Evolutionary conservation across 2,888 invertebrate species (phyloP), one percentile per base, ranked within the genome.

Genomic region (Brachypalpus laphriformis): DNA sequence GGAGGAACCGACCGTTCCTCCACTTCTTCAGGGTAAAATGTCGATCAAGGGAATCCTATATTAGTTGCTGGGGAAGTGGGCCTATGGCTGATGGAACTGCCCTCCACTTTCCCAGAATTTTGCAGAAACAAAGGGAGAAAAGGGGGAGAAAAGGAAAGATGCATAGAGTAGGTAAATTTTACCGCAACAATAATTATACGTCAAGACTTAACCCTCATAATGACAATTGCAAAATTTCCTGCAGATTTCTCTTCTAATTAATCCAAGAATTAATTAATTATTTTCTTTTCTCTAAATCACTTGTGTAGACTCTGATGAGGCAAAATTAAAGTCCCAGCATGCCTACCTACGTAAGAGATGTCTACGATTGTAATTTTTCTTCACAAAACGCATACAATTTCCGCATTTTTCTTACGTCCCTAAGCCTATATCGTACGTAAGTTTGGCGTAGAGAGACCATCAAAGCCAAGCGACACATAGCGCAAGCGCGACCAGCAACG

Each of bases 401-500:
- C 66, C 66, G 66, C 66, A 51, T 66, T 54, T 40, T 66, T 66
- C n/a, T 5, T 8, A 9, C 8, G 51, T 66, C 65, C 65, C 37
- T 37, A 51, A 51, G 14, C 37, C 49, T 20, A 34, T 6, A 47
- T 16, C n/a, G 7, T 9, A 14, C 5, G 18, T 47, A 51, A 22
- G 31, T 18, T 7, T 40, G 6, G 9, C 9, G 9, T 18, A 14
- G 5, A 11, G 37, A 51, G 22, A 37, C 6, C 51, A 11, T 51
- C 49, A 51, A 66, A 51, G 66, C 14, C 49, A 49, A 49, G 45
- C 42, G 28, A 22, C 49, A n/a, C n/a, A 47, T 11, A 11, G 34
- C 9, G 1, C 2, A 18, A 16, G 25, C 3, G 18, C n/a, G 25
- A 40, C 40, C 25, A 42, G 6, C 34, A 20, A 37, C 51, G 14